A percentile compares a stretch with the other conserved stretches of the same genome.
Conservation (phyloP, 2,888 invertebrate species). For the Portevinia maculata region DNA sequence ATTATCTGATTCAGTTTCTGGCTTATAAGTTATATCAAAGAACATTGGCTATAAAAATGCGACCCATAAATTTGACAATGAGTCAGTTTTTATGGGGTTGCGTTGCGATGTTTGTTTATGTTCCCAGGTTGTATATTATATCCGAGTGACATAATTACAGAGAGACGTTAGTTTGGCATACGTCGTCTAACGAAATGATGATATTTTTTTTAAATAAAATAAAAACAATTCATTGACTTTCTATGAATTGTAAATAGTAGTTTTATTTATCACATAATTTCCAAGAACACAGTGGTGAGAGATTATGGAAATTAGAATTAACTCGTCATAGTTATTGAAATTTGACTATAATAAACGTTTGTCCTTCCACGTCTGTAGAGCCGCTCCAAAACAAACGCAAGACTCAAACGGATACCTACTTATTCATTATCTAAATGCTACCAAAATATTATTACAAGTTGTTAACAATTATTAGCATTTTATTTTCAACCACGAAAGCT, state of each 20-base stretch:
- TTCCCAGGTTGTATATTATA: constrained; percentile 19
- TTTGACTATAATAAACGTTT: too few species aligned
- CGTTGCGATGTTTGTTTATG: constrained; percentile 31
- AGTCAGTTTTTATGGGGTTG: constrained; percentile 55
- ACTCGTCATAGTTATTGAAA: background rate
- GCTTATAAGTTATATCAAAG: constrained; percentile 13
- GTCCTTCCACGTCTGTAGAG: too few species aligned
- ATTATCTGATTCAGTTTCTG: constrained; percentile 42
- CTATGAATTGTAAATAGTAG: background rate
- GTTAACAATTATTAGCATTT: too few species aligned
- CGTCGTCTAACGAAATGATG: background rate
- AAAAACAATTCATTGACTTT: constrained; percentile 4
- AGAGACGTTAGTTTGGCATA: constrained; percentile 48
- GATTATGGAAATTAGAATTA: background rate
- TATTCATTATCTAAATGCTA: too few species aligned
- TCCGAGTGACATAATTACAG: constrained; percentile 43
- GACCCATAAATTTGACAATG: constrained; percentile 57
- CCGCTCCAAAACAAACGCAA: too few species aligned
- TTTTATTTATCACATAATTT: too few species aligned
- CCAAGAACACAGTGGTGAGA: too few species aligned
- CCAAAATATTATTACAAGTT: too few species aligned
- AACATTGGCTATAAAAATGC: constrained; percentile 19
- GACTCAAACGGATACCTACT: too few species aligned
- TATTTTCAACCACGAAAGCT: too few species aligned
- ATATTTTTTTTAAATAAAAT: constrained; percentile 9